A percentile compares a stretch with the other conserved stretches of the same genome.
phyloP scores from a whole-genome alignment of 2,888 invertebrate species.

The Elmis aenea region DNA sequence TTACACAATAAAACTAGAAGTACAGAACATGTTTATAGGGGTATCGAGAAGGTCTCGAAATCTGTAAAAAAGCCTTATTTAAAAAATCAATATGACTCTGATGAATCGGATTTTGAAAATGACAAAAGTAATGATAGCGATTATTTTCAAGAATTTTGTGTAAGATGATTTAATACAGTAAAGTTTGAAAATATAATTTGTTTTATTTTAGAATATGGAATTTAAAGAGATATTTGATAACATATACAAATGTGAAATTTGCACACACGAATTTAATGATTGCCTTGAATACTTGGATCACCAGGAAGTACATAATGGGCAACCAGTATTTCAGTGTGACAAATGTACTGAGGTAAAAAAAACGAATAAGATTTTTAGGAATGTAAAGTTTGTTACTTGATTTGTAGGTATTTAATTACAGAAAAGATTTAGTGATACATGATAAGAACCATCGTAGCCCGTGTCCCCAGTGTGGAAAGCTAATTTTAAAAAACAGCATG shows the following conservation, averaged over 20 bases:
- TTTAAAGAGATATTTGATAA: conserved; percentile 16
- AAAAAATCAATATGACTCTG: too few species aligned
- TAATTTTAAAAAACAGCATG: conserved; percentile 32
- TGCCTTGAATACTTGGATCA: conserved; percentile 34
- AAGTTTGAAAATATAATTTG: conserved; percentile 1
- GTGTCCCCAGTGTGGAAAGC: conserved; percentile 33
- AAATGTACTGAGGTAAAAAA: conserved; percentile 27
- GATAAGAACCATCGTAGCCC: conserved; percentile 30
- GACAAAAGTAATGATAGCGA: conserved; percentile 14
- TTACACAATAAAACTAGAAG: too few species aligned
- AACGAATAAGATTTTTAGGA: neutral
- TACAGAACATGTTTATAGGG: too few species aligned
- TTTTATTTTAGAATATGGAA: conserved; percentile 20
- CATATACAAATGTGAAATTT: conserved; percentile 31
- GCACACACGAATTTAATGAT: conserved; percentile 24
- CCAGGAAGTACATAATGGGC: conserved; percentile 31
- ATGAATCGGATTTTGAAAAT: conserved; percentile 2
- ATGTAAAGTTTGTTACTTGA: neutral
- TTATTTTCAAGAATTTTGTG: conserved; percentile 14
- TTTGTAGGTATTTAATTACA: conserved; percentile 26
- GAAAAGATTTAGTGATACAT: conserved; percentile 30
- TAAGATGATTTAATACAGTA: too few species aligned
- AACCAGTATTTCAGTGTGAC: conserved; percentile 33
- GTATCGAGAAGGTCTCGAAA: too few species aligned
- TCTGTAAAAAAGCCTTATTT: too few species aligned